Evolutionary conservation across 2,888 invertebrate genomes (phyloP), one percentile per base, ranked within the genome.

Genomic region (Syrista parreyssii): DNA sequence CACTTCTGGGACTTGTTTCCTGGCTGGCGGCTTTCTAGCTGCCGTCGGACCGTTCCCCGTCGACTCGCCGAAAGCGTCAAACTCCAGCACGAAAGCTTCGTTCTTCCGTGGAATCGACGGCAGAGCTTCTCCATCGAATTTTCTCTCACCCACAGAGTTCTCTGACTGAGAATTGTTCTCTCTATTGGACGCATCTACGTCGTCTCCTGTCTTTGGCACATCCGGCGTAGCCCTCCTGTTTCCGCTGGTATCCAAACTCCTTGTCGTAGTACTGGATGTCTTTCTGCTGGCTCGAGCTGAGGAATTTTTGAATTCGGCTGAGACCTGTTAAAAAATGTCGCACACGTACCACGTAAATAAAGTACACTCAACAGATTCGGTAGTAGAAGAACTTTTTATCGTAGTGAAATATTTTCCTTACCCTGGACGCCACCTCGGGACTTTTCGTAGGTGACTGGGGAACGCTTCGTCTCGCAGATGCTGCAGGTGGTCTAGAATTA

Each of bases 371-470:
- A 55, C 23, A 55, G 55, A 55, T 23, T 55, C 55, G 23, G 23
- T 55, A 55, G 15, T 55, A 55, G 55, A 55, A 55, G 23, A 23
- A 55, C 23, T 23, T 55, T 55, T 23, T 55, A 55, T 1, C 23
- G 9, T 55, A 23, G 9, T 55, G 23, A 55, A 55, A 9, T 15
- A 9, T 55, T 30, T 34, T 71, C 68, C 86, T 86, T 79, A 88
- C 88, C 82, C 83, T 84, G 15, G 80, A 55, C 55, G 72, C 76
- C 35, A 81, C 76, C 23, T 86, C 85, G 4, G 86, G 85, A 76
- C 83, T 86, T 74, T 87, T 87, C 23, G 84, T 84, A 12, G 86
- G 86, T 11, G 88, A 85, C 9, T 84, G 73, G 36, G 83, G 81
- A 6, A 79, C 78, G 79, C 81, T 87, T 73, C 83, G 84, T 73